phyloP scores from a whole-genome alignment of 2,113 vertebrate species.

The Siphamia tubifer region DNA sequence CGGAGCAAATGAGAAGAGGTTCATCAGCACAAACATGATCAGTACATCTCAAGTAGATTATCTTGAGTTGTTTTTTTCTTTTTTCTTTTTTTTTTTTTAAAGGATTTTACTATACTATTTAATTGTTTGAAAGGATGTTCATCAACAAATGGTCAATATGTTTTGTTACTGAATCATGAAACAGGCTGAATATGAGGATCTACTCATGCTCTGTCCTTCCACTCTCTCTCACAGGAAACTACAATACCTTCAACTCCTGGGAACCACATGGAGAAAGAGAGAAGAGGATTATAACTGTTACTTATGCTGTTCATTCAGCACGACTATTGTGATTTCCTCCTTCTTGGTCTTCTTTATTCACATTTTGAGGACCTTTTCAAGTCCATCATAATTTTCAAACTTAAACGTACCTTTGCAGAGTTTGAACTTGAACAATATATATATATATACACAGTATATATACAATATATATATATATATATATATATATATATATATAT shows the following conservation, averaged over 20 bases:
- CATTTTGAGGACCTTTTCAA: constrained; percentile 19
- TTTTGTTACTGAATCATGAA: constrained; percentile 47
- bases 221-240: constrained; percentile 62
- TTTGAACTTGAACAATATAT: constrained; percentile 10
- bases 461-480: not conserved
- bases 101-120: no score
- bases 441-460: no score
- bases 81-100: no score
- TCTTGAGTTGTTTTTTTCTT: not conserved
- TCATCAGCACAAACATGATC: constrained; percentile 45
- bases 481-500: not conserved
- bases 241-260: constrained; percentile 85
- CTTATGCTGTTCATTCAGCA: constrained; percentile 44
- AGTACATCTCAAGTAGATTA: constrained; percentile 23
- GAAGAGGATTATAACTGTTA: constrained; percentile 75
- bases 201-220: constrained; percentile 66
- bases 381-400: constrained; percentile 9
- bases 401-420: constrained; percentile 24
- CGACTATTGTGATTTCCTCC: constrained; percentile 30
- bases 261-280: constrained; percentile 78
- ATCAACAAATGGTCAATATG: constrained; percentile 23
- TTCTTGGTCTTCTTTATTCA: constrained; percentile 42
- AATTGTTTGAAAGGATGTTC: not conserved
- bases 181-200: constrained; percentile 48
- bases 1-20: constrained; percentile 60